Evolutionary conservation across 2,888 invertebrate species (phyloP).

Genomic region (Drosophila mettleri): DNA sequence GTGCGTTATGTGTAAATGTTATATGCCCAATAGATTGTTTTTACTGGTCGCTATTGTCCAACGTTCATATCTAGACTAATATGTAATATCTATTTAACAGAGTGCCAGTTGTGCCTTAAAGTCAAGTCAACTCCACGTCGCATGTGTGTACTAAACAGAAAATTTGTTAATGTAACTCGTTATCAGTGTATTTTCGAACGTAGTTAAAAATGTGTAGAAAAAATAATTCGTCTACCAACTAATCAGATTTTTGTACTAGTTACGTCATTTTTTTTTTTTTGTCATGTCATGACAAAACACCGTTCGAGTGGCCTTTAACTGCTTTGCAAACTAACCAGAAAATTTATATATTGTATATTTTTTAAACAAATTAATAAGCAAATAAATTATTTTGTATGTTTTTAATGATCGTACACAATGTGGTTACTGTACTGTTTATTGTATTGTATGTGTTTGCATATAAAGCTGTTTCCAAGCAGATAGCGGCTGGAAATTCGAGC

Average conservation of each 20-base stretch:
- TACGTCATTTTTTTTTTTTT: slow-evolving; percentile 5
- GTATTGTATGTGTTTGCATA: slow-evolving; percentile 4
- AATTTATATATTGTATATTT: slow-evolving; percentile 76
- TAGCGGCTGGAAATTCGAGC: slow-evolving; percentile 41
- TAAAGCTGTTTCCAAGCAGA: slow-evolving; percentile 17
- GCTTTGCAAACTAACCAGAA: slow-evolving; percentile 67
- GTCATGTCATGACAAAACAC: slow-evolving; percentile 15
- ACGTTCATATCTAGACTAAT: slow-evolving; percentile 58
- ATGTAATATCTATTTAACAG: slow-evolving; percentile 33
- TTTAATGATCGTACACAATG: slow-evolving; percentile 65
- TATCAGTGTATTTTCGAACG: slow-evolving; percentile 46
- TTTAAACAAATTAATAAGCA: slow-evolving; percentile 81
- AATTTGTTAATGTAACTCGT: slow-evolving; percentile 49
- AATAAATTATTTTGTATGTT: slow-evolving; percentile 80
- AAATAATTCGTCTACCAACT: slow-evolving; percentile 36
- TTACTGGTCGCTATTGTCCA: slow-evolving; percentile 25
- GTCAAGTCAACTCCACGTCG: slow-evolving; percentile 21
- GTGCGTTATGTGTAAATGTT: slow-evolving; percentile 60
- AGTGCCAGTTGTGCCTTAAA: slow-evolving; percentile 48
- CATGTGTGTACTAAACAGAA: slow-evolving; percentile 35
- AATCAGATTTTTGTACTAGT: slow-evolving; percentile 49
- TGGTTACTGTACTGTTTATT: slow-evolving; percentile 21
- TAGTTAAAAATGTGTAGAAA: slow-evolving; percentile 33
- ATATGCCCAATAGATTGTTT: slow-evolving; percentile 29
- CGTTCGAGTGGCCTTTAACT: slow-evolving; percentile 44